Evolutionary conservation across 2,888 invertebrate species (phyloP), one percentile per base, ranked within the genome.

Genomic region (Tinea pellionella): DNA sequence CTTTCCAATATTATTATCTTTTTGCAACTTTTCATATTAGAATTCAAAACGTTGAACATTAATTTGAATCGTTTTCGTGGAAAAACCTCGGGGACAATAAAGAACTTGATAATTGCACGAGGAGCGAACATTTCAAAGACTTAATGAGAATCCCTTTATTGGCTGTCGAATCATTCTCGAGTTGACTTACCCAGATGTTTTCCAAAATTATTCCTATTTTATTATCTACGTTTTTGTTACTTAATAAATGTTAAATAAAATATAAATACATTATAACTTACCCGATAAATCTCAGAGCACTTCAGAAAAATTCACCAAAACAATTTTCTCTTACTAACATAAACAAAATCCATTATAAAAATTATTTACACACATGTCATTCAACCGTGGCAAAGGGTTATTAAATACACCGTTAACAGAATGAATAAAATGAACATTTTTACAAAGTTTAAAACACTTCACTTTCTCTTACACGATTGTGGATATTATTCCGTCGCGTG

Each of bases 361-460:
- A 19, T 7, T 24, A 47, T 15, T 24, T 24, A 2, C n/a, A 53
- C 57, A 57, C 30, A 16, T 29, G 29, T 65, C 61, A 19, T 63
- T 77, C 71, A 83, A 65, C 77, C 77, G 69, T 86, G 86, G 63
- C 86, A 87, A 62, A 86, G 73, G 62, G 80, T 85, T 70, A 87
- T 86, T 37, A 87, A 70, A 68, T 87, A 86, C 74, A 87, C 86
- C 67, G 86, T 87, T 61, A 87, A 70, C 51, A 86, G 65, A 61
- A 87, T 80, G 64, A 87, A 83, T 65, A 87, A 68, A 61, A 87
- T 87, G 65, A 87, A 87, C 86, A 87, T 87, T 71, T 65, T 70
- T 61, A 16, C 32, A n/a, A 51, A 24, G 12, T 43, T 42, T 18
- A 9, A 41, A 57, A 18, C 43, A 19, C 24, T 30, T 18, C 30